phyloP scores from a whole-genome alignment of 1,140 invertebrate species.

The Himalopsyche phryganea region DNA sequence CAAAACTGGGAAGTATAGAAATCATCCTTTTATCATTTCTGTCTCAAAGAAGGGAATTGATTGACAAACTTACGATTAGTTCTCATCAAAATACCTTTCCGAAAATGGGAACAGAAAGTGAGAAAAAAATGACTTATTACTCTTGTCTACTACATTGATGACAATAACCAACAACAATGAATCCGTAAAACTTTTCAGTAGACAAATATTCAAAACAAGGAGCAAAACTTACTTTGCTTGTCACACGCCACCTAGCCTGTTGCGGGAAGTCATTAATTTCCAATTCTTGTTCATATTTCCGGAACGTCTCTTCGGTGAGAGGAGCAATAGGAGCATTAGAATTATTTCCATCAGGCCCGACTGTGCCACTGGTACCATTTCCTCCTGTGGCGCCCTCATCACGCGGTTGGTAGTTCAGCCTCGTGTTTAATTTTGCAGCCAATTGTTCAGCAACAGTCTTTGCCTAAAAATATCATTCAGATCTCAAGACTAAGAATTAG shows the following conservation, averaged over 20 bases:
- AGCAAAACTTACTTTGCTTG: conserved; percentile 78
- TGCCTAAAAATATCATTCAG: conserved; percentile 58
- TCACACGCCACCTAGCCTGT: conserved; percentile 97
- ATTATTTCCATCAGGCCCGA: conserved; percentile 62
- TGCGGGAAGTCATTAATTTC: conserved; percentile 99
- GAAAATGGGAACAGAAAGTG: too few relatives aligned
- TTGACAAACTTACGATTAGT: too few relatives aligned
- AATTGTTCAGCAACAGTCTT: conserved; percentile 90
- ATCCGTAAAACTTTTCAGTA: too few relatives aligned
- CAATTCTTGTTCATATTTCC: conserved; percentile 97
- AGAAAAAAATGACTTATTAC: too few relatives aligned
- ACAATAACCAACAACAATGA: too few relatives aligned
- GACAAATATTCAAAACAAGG: too few relatives aligned
- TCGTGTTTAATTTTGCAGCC: conserved; percentile 95
- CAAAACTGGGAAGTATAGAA: too few relatives aligned
- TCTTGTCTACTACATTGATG: too few relatives aligned
- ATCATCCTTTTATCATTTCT: too few relatives aligned
- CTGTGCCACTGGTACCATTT: conserved; percentile 59
- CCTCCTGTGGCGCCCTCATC: conserved; percentile 61
- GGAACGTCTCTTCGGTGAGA: conserved; percentile 70
- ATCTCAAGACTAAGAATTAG: too few relatives aligned
- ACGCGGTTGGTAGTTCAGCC: conserved; percentile 93
- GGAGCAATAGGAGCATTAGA: conserved; percentile 60
- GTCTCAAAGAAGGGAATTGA: too few relatives aligned
- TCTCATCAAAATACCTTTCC: too few relatives aligned